Evolutionary conservation across 2,797 vertebrate species (phyloP), one percentile per base, ranked within the genome.

Genomic region (Anabacerthia variegaticeps): DNA sequence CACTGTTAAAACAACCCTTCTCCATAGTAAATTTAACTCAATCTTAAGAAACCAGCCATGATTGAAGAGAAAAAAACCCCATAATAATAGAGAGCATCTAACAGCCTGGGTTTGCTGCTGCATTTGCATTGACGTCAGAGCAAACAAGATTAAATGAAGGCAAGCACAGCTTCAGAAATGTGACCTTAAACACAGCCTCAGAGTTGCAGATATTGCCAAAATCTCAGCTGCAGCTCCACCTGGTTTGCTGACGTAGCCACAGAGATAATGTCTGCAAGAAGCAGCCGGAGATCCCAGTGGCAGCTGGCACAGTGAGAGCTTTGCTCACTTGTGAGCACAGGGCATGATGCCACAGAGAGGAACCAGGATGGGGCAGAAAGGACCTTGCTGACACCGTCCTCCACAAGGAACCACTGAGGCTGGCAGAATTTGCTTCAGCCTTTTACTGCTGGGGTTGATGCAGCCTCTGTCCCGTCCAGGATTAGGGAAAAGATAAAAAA

Each of bases 71-170:
- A 49, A 79, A 90, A 92, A 91, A 82, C 3, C 27, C 10, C 67
- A 43, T 44, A 89, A 83, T 94, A 86, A 91, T 22, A 92, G 58
- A 84, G 14, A 86, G 66, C 36, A 27, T 96, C 80, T 88, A 95
- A 51, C 85, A 97, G 96, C 94, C 94, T 92, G 89, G 43, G 91
- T 85, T 95, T 85, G 85, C 89, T 95, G 80, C 95, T 93, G 44
- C 83, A 95, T 96, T 97, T 94, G 93, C 96, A 96, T 95, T 96
- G 96, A 97, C 88, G 96, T 97, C 96, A 96, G 93, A 96, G 89
- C 96, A 97, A 96, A 96, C 94, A 93, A 95, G 95, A 96, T 96
- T 97, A 96, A 96, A 92, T 87, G 94, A 92, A 95, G 81, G 88
- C 77, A 88, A 90, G 96, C 88, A 62, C 88, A 95, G 96, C 92